A percentile compares a stretch with the other conserved stretches of the same genome.
Conservation (phyloP, 2,888 invertebrate species). For the Synergus itoensis region DNA sequence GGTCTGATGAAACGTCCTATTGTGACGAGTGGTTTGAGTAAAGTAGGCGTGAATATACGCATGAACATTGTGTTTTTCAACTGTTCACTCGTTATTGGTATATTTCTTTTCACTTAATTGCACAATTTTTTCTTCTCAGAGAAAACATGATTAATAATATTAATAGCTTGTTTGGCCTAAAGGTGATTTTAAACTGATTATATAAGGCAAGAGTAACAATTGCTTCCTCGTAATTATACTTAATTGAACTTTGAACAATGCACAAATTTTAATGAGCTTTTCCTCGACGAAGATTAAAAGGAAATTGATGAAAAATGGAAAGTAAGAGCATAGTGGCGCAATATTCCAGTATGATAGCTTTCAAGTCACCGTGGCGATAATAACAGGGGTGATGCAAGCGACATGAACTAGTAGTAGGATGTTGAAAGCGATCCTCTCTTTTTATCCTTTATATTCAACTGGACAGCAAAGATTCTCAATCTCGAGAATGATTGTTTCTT, state of each 20-base stretch:
- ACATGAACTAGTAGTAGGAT: not conserved
- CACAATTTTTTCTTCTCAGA: not conserved
- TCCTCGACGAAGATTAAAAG: not conserved
- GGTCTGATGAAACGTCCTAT: slow-evolving; percentile 16
- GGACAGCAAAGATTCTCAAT: not conserved
- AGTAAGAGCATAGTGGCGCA: not conserved
- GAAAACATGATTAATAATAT: not conserved
- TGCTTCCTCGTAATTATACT: not conserved
- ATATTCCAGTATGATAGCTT: not conserved
- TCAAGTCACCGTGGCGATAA: not conserved
- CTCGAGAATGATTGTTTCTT: slow-evolving; percentile 14
- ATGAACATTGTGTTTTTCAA: slow-evolving; percentile 13
- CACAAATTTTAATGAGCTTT: not conserved
- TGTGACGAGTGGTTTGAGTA: slow-evolving; percentile 17
- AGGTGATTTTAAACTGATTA: not conserved
- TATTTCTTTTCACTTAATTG: not conserved
- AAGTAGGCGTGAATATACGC: not conserved
- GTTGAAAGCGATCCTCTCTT: slow-evolving; percentile 12
- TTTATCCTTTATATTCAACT: not conserved
- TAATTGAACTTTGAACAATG: not conserved
- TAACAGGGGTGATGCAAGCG: not conserved
- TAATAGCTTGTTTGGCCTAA: not conserved
- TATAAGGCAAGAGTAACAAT: not conserved
- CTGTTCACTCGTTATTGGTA: not conserved
- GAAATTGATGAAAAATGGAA: not conserved